A percentile compares a stretch with the other conserved stretches of the same genome.
Conservation (phyloP, 2,888 invertebrate genomes). For the Tuberolachnus salignus region DNA sequence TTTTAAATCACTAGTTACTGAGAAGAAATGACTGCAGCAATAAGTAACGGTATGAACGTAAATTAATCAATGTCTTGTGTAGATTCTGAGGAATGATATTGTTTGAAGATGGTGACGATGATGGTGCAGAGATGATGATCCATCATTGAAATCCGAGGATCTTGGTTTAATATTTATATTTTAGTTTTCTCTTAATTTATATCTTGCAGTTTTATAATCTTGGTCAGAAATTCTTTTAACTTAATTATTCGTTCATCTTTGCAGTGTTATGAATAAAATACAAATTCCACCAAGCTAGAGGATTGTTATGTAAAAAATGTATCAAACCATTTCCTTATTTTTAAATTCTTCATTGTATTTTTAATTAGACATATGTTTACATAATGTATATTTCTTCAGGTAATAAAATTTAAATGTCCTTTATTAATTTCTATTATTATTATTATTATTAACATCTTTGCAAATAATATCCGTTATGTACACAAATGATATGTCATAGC, state of each 20-base stretch:
- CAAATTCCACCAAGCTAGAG: no score
- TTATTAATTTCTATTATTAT: no score
- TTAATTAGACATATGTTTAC: background rate
- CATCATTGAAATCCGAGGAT: background rate
- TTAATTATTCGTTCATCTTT: background rate
- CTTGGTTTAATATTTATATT: background rate
- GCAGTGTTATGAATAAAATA: background rate
- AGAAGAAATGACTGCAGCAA: conserved; percentile 29
- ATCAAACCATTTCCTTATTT: background rate
- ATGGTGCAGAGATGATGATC: background rate
- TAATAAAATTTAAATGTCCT: background rate
- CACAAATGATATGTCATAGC: background rate
- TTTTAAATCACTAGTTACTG: conserved; percentile 32
- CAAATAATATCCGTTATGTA: background rate
- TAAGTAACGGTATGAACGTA: conserved; percentile 25
- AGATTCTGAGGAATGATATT: conserved; percentile 24
- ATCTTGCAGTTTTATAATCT: background rate
- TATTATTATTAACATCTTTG: background rate
- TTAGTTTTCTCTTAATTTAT: conserved; percentile 19
- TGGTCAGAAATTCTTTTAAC: background rate
- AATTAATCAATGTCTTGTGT: conserved; percentile 8
- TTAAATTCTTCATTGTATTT: background rate
- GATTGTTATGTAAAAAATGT: background rate
- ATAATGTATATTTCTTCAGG: background rate
- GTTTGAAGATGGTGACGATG: background rate